phyloP scores from a whole-genome alignment of 2,888 invertebrate genomes.

The Agrochola litura region DNA sequence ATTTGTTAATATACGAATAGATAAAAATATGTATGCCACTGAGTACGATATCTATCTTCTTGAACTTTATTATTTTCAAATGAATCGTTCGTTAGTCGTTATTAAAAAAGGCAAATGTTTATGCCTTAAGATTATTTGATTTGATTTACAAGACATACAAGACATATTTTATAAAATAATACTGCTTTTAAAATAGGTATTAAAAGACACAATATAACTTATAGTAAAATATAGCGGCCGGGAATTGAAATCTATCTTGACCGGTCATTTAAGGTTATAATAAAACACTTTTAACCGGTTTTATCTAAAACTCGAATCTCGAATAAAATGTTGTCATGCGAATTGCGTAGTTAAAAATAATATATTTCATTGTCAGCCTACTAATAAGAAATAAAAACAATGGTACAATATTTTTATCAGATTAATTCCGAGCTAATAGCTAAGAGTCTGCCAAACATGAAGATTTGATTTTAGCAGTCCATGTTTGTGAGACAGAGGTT shows the following conservation, averaged over 20 bases:
- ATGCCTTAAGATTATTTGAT: neutral
- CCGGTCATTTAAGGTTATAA: neutral
- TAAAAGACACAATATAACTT: neutral
- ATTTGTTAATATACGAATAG: neutral
- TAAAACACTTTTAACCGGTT: neutral
- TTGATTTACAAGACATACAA: neutral
- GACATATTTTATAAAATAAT: neutral
- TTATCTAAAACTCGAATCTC: constrained; percentile 8
- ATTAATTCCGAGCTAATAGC: neutral
- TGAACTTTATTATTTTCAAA: neutral
- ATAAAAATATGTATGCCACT: neutral
- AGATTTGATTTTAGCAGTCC: constrained; percentile 53
- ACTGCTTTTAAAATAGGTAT: neutral
- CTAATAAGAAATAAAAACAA: constrained; percentile 42
- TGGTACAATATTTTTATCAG: neutral
- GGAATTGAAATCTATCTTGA: constrained; percentile 24
- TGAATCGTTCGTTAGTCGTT: neutral
- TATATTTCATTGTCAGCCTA: constrained; percentile 5
- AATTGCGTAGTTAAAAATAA: constrained; percentile 15
- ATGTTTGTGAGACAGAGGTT: constrained; percentile 37
- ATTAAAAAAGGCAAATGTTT: neutral
- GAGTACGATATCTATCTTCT: neutral
- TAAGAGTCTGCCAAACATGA: constrained; percentile 40
- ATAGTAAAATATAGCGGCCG: constrained; percentile 16
- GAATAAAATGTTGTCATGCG: constrained; percentile 10